These are phyloP conservation scores for Hoplostethus atlanticus DNA, from an alignment of 2,797 vertebrate species.

Conservation along the genomic window DNA sequence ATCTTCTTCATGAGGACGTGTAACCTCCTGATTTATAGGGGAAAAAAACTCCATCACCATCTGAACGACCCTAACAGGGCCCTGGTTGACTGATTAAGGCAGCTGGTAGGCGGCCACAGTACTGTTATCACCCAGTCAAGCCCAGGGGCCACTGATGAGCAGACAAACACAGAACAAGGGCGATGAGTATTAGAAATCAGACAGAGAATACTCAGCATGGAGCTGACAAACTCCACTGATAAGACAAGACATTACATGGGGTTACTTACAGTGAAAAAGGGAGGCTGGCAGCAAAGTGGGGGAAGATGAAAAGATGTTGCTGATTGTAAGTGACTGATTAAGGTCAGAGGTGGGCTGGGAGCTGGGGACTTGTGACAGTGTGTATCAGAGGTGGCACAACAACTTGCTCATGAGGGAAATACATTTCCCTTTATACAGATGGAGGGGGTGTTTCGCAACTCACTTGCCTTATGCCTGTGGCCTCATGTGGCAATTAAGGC, in stretches of 20 bases:
- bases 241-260: slow-evolving; percentile 56
- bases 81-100: slow-evolving; percentile 29
- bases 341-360: slow-evolving; percentile 66
- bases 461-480: not conserved
- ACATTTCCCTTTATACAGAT: slow-evolving; percentile 28
- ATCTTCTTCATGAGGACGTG: slow-evolving; percentile 19
- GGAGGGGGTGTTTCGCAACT: slow-evolving; percentile 15
- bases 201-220: slow-evolving; percentile 40
- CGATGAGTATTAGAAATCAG: slow-evolving; percentile 34
- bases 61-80: slow-evolving; percentile 10
- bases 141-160: slow-evolving; percentile 42
- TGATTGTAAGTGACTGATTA: slow-evolving; percentile 76
- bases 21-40: slow-evolving; percentile 6
- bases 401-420: slow-evolving; percentile 56
- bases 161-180: slow-evolving; percentile 45
- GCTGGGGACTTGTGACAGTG: slow-evolving; percentile 58
- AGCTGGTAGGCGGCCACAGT: slow-evolving; percentile 3
- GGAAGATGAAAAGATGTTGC: slow-evolving; percentile 62
- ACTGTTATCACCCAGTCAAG: slow-evolving; percentile 31
- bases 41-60: slow-evolving; percentile 3
- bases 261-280: slow-evolving; percentile 35
- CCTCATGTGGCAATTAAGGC: not conserved
- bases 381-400: slow-evolving; percentile 60
- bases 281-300: slow-evolving; percentile 32
- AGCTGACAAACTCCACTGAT: slow-evolving; percentile 57